phyloP scores from a whole-genome alignment of 2,888 invertebrate species.

The Erebia palarica region DNA sequence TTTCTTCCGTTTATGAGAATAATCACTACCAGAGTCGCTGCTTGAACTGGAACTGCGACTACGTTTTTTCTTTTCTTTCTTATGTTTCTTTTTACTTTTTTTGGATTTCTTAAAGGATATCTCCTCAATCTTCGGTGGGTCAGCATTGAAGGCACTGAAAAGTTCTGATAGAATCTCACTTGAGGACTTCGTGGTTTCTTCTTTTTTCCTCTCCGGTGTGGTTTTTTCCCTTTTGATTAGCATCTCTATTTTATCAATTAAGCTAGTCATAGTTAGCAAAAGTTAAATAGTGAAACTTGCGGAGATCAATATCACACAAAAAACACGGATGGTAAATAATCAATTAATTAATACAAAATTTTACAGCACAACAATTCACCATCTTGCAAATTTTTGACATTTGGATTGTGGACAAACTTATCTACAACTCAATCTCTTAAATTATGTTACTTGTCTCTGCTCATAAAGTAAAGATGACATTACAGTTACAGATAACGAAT shows the following conservation, averaged over 20 bases:
- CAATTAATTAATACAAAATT: not conserved
- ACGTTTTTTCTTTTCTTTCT: slow-evolving; percentile 82
- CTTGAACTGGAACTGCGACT: slow-evolving; percentile 67
- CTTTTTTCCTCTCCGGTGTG: slow-evolving; percentile 70
- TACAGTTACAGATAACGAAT: no score
- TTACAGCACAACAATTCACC: slow-evolving; percentile 1
- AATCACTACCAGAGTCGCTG: slow-evolving; percentile 70
- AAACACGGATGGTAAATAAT: not conserved
- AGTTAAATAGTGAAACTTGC: not conserved
- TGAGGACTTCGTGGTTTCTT: slow-evolving; percentile 84
- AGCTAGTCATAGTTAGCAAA: slow-evolving; percentile 57
- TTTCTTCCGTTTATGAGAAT: slow-evolving; percentile 81
- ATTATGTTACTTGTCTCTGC: no score
- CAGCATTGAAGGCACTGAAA: slow-evolving; percentile 89
- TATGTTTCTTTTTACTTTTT: slow-evolving; percentile 84
- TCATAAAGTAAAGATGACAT: no score
- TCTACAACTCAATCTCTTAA: no score
- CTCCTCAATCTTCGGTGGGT: slow-evolving; percentile 83
- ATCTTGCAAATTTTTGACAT: slow-evolving; percentile 1
- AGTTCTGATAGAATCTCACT: slow-evolving; percentile 92
- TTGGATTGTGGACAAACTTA: not conserved
- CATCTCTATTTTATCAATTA: slow-evolving; percentile 73
- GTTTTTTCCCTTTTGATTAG: slow-evolving; percentile 75
- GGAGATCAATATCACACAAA: not conserved
- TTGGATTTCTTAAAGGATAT: slow-evolving; percentile 70